These are phyloP conservation scores for Pristionchus japonicus DNA, from an alignment of 2,888 invertebrate species.

Conservation along the genomic window DNA sequence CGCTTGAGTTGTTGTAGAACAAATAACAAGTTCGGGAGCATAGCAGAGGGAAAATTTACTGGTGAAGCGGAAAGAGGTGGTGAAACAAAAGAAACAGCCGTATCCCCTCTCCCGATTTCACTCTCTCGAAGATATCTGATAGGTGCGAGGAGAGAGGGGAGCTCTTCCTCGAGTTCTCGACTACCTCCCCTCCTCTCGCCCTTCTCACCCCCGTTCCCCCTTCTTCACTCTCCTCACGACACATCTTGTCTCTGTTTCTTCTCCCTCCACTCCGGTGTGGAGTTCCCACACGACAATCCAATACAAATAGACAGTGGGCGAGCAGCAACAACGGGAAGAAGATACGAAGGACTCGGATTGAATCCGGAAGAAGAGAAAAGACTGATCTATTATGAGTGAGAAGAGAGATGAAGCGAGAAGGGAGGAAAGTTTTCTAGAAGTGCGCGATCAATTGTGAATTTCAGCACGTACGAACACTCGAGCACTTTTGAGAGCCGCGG, in stretches of 20 bases:
- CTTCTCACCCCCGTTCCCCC: neutral
- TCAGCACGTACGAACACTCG: neutral
- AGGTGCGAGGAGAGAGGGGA: constrained; percentile 13
- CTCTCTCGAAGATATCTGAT: constrained; percentile 21
- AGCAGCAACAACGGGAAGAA: neutral
- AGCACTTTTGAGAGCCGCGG: neutral
- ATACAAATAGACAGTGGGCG: neutral
- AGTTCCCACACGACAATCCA: constrained; percentile 27
- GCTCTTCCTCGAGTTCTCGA: neutral
- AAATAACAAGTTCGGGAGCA: constrained; percentile 24
- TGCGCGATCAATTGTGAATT: neutral
- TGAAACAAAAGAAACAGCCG: neutral
- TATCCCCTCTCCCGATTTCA: neutral
- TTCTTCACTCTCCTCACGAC: neutral
- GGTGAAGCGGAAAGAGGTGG: constrained; percentile 1
- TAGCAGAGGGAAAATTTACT: neutral
- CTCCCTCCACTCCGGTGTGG: neutral
- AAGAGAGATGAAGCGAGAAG: neutral
- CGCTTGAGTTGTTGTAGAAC: neutral
- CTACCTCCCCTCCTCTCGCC: neutral
- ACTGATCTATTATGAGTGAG: constrained; percentile 11
- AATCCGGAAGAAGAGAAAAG: neutral
- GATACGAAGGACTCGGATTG: neutral
- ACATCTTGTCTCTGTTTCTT: constrained; percentile 18
- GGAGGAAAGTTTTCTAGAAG: neutral